Evolutionary conservation across 1,140 invertebrate species (phyloP), one percentile per base, ranked within the genome.

Genomic region (Diorhabda sublineata): DNA sequence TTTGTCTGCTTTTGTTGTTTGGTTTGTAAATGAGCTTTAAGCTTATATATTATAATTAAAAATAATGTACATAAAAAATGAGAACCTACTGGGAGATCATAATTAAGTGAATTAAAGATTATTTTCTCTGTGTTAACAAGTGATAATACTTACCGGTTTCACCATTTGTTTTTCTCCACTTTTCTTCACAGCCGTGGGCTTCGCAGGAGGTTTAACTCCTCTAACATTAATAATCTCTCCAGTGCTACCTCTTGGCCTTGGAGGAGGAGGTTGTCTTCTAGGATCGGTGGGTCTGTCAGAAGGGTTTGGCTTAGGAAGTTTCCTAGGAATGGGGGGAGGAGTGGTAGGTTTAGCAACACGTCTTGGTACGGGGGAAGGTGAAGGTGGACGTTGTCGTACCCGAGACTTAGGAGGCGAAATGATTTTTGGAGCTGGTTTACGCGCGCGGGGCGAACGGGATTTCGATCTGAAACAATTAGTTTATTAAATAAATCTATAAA

Each of bases 301-400:
- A 4, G 71, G 11, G 26, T 58, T 57, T 11, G 82, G 75, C 42
- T 76, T 72, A n/a, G 77, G 77, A n/a, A 80, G 79, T 67, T 82
- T 81, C 3, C 65, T 47, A 26, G 81, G 81, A 1, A 77, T 74
- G 3, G 80, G 77, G 0, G 84, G 83, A 6, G 84, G 84, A n/a
- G 83, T 84, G 69, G 81, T 80, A 6, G 82, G 83, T 61, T 80
- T 76, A 5, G 81, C 81, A 66, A 81, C 74, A 42, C 80, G 82
- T 64, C 78, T 79, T 3, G 76, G 69, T 5, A 74, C 72, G 41
- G 78, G 79, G 3, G 77, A 75, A 3, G 76, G 74, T 3, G 78
- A 75, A 8, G 80, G 79, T 41, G 75, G 76, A 3, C 77, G 76
- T 8, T 77, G 76, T 8, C 78, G 74, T 26, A 71, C 70, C 6